These are phyloP conservation scores for Pedicia rivosa DNA, from an alignment of 2,888 invertebrate genomes.

Conservation along the genomic window DNA sequence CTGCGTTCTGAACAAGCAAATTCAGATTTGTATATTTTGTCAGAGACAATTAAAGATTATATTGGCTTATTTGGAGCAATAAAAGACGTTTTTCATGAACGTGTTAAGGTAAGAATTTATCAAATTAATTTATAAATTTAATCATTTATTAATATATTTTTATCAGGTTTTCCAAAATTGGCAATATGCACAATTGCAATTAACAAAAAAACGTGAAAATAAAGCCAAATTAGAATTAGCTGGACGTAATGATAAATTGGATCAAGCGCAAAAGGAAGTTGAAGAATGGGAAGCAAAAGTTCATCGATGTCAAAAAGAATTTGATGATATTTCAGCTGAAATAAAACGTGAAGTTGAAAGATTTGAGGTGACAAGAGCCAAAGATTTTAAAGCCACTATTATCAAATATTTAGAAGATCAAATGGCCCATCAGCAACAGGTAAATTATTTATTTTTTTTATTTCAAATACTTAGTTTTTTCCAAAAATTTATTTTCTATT, in stretches of 20 bases:
- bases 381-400: conserved; percentile 80
- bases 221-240: conserved; percentile 85
- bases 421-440: conserved; percentile 89
- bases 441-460: conserved; percentile 23
- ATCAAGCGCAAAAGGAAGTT: conserved; percentile 79
- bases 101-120: conserved; percentile 43
- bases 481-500: conserved; percentile 6
- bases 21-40: conserved; percentile 82
- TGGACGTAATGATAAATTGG: conserved; percentile 77
- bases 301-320: conserved; percentile 91
- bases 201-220: conserved; percentile 86
- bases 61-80: conserved; percentile 81
- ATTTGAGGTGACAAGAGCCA: conserved; percentile 74
- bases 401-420: conserved; percentile 87
- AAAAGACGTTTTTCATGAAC: conserved; percentile 61
- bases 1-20: conserved; percentile 85
- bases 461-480: conserved; percentile 9
- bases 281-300: conserved; percentile 94
- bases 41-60: conserved; percentile 93
- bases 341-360: conserved; percentile 88
- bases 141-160: conserved; percentile 10
- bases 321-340: conserved; percentile 85
- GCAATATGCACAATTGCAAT: conserved; percentile 91
- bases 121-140: not conserved
- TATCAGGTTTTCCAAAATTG: conserved; percentile 87